A percentile compares a stretch with the other conserved stretches of the same genome.
Evolutionary conservation across 1,140 invertebrate species (phyloP).

Genomic region (Reticulitermes speratus): DNA sequence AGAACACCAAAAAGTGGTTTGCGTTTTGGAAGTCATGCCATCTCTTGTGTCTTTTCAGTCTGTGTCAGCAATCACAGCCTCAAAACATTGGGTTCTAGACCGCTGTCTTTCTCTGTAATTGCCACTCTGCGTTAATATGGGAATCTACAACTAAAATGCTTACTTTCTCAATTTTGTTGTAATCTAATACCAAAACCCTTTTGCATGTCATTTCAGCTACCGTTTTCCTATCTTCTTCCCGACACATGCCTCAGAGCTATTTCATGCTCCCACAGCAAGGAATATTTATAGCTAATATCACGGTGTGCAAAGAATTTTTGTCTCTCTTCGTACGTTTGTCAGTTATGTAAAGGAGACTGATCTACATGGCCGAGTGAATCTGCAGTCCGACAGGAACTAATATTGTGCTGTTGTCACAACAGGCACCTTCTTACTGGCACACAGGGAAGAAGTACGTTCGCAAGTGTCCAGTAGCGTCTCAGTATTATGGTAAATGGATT

Average conservation of each 20-base stretch:
- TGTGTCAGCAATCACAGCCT: neutral
- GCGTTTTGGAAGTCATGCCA: neutral
- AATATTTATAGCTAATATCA: neutral
- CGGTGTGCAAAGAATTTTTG: neutral
- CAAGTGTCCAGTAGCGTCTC: too few relatives aligned
- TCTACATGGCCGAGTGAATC: neutral
- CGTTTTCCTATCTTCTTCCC: conserved; percentile 18
- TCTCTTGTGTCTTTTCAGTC: neutral
- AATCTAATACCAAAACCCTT: conserved; percentile 19
- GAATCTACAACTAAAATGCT: conserved; percentile 13
- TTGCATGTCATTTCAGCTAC: neutral
- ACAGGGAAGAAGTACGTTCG: too few relatives aligned
- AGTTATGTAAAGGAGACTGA: neutral
- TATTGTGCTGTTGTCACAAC: too few relatives aligned
- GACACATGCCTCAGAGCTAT: conserved; percentile 16
- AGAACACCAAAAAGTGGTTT: too few relatives aligned
- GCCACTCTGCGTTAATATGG: neutral
- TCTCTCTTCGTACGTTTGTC: neutral
- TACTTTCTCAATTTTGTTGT: conserved; percentile 9
- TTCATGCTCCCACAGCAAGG: neutral
- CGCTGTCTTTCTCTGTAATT: conserved; percentile 10
- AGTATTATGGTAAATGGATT: too few relatives aligned
- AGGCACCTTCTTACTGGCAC: too few relatives aligned
- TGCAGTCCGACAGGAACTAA: too few relatives aligned
- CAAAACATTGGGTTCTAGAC: neutral